phyloP scores from a whole-genome alignment of 2,797 vertebrate species.

The Sciaenops ocellatus region DNA sequence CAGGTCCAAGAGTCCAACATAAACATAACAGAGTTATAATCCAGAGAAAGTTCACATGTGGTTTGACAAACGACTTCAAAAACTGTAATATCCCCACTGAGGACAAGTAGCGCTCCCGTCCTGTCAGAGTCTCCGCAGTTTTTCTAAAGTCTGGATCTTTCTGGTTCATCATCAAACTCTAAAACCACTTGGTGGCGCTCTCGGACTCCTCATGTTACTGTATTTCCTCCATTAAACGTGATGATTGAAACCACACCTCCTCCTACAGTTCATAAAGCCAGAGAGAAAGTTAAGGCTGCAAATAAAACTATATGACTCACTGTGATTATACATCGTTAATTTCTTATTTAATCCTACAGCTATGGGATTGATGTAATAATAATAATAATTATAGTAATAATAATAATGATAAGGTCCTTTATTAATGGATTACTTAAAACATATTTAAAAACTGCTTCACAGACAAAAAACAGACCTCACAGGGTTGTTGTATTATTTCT shows the following conservation, averaged over 20 bases:
- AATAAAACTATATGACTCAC: not conserved
- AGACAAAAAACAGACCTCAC: not conserved
- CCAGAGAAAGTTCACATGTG: not conserved
- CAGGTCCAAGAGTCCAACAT: slow-evolving; percentile 6
- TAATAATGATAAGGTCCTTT: not conserved
- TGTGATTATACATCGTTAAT: not conserved
- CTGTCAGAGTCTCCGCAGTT: slow-evolving; percentile 15
- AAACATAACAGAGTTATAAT: not conserved
- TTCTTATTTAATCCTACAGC: not conserved
- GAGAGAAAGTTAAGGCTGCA: not conserved
- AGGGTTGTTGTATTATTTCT: not conserved
- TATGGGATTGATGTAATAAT: too few species aligned
- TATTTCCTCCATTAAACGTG: slow-evolving; percentile 52
- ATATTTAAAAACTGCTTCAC: not conserved
- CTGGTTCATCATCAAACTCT: not conserved
- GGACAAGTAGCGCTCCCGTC: slow-evolving; percentile 4
- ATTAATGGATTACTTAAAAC: not conserved
- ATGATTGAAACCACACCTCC: slow-evolving; percentile 15
- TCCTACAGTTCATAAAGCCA: not conserved
- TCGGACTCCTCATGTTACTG: not conserved
- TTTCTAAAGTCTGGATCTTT: not conserved
- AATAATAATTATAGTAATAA: not conserved
- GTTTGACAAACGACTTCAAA: not conserved
- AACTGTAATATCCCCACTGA: not conserved
- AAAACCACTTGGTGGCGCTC: slow-evolving; percentile 62